These are phyloP conservation scores for Henricia sp. DNA, from an alignment of 53 echinoderm and acorn worm species.

Conservation along the genomic window DNA sequence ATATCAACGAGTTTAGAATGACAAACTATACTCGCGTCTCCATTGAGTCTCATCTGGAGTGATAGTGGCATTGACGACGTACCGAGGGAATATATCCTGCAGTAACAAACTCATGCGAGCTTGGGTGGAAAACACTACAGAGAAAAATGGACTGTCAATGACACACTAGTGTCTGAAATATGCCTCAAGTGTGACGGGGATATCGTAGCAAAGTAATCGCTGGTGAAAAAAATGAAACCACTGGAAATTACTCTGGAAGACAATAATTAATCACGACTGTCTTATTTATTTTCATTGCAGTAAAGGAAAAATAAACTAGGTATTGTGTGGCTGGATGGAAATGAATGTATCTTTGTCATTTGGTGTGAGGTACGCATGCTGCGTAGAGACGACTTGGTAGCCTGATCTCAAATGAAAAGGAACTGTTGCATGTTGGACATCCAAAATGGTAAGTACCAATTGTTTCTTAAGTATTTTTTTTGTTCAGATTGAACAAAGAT, in stretches of 20 bases:
- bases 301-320: not conserved
- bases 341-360: not conserved
- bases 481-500: too few species aligned
- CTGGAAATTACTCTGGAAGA: not conserved
- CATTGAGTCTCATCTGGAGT: not conserved
- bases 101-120: not conserved
- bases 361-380: too few species aligned
- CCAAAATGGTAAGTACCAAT: too few species aligned
- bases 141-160: not conserved
- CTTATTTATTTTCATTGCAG: not conserved
- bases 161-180: not conserved
- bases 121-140: not conserved
- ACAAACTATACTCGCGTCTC: not conserved
- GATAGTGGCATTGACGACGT: not conserved
- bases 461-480: too few species aligned
- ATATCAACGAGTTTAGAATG: conserved; percentile 9
- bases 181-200: not conserved
- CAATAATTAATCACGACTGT: not conserved
- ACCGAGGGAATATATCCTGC: not conserved
- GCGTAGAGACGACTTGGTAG: too few species aligned
- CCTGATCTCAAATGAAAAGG: too few species aligned
- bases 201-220: not conserved
- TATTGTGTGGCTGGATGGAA: not conserved
- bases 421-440: too few species aligned
- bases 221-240: not conserved